These are phyloP conservation scores for Austrolebias charrua DNA, from an alignment of 2,797 vertebrate genomes.

Conservation along the genomic window DNA sequence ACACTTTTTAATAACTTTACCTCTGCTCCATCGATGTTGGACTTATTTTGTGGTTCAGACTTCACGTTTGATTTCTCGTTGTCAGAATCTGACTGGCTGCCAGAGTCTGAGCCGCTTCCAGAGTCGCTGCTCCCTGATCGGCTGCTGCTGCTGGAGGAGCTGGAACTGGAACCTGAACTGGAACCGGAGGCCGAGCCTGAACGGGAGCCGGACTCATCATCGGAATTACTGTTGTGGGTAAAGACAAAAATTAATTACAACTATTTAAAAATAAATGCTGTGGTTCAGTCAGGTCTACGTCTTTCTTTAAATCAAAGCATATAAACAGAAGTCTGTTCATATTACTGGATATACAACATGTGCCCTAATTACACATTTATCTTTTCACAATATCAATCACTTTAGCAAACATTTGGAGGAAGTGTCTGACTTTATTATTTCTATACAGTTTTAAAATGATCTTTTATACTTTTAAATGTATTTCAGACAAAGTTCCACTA, in stretches of 20 bases:
- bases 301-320: not conserved
- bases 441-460: too few species aligned
- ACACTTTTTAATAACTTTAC: constrained; percentile 65
- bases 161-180: constrained; percentile 91
- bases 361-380: too few species aligned
- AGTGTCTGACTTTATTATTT: too few species aligned
- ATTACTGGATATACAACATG: not conserved
- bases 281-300: too few species aligned
- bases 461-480: too few species aligned
- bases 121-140: constrained; percentile 96
- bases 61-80: constrained; percentile 89
- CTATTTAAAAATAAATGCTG: not conserved
- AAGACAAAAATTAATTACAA: constrained; percentile 14
- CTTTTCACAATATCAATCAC: too few species aligned
- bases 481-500: too few species aligned
- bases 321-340: not conserved
- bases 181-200: constrained; percentile 90
- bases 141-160: constrained; percentile 95
- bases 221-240: constrained; percentile 83
- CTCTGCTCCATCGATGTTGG: constrained; percentile 93
- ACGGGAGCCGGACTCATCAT: constrained; percentile 92
- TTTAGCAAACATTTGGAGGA: too few species aligned
- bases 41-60: constrained; percentile 87
- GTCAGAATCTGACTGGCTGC: constrained; percentile 93
- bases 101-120: constrained; percentile 94